phyloP scores from a whole-genome alignment of 2,888 invertebrate genomes.

The Cryptocephalus primarius region DNA sequence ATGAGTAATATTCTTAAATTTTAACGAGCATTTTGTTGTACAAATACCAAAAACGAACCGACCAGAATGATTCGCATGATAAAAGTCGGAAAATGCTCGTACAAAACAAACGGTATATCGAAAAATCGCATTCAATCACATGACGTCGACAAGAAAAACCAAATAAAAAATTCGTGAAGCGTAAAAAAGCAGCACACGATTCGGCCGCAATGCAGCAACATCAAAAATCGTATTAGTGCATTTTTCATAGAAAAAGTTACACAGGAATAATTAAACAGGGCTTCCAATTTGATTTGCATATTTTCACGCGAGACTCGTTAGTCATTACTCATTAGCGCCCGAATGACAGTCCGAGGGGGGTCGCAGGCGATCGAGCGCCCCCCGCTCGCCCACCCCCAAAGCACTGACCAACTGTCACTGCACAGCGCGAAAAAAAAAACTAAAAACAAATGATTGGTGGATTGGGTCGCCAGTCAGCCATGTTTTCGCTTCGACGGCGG shows the following conservation, averaged over 20 bases:
- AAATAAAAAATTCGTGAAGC: too few relatives aligned
- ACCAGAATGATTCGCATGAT: too few relatives aligned
- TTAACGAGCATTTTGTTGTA: too few relatives aligned
- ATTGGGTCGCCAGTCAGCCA: constrained; percentile 34
- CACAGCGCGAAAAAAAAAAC: constrained; percentile 27
- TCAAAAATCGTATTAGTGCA: constrained; percentile 28
- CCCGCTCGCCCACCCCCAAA: constrained; percentile 16
- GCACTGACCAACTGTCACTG: constrained; percentile 33
- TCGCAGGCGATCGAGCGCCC: constrained; percentile 15
- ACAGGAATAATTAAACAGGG: constrained; percentile 37
- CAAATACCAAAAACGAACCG: too few relatives aligned
- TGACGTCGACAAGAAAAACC: too few relatives aligned
- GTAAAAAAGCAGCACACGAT: neutral
- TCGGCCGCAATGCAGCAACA: constrained; percentile 16
- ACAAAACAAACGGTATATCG: too few relatives aligned
- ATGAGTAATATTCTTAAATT: too few relatives aligned
- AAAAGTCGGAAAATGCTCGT: too few relatives aligned
- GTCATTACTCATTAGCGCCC: constrained; percentile 40
- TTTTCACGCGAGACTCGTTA: constrained; percentile 39
- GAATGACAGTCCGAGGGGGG: constrained; percentile 30
- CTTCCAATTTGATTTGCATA: constrained; percentile 41
- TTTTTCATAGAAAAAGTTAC: constrained; percentile 27
- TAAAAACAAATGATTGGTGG: constrained; percentile 37
- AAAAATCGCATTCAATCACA: too few relatives aligned
- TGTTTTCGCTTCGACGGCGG: constrained; percentile 19